Conservation (phyloP, 2,888 invertebrate genomes). For the Dynastes hyllus region DNA sequence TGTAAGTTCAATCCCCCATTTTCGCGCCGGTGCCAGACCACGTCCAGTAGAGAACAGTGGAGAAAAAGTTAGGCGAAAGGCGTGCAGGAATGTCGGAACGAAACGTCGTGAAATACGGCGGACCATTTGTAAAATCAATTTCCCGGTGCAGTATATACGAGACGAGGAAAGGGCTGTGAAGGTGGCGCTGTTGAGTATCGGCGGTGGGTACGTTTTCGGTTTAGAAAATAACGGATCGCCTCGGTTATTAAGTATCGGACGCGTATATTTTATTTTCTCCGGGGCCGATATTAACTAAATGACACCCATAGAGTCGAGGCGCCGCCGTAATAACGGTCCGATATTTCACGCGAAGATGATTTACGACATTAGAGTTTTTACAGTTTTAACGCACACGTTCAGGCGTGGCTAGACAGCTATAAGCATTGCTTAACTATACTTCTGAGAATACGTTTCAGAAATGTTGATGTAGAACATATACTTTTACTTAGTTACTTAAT, state of each 20-base stretch:
- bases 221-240: slow-evolving; percentile 52
- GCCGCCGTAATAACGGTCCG: slow-evolving; percentile 55
- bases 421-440: too few relatives aligned
- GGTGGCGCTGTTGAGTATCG: slow-evolving; percentile 35
- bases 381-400: background rate
- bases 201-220: slow-evolving; percentile 41
- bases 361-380: slow-evolving; percentile 48
- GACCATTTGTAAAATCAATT: slow-evolving; percentile 50
- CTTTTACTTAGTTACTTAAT: too few relatives aligned
- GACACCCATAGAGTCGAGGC: slow-evolving; percentile 57
- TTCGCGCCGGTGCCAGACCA: background rate
- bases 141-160: slow-evolving; percentile 13
- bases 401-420: background rate
- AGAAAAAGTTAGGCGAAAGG: slow-evolving; percentile 4
- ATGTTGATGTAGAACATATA: too few relatives aligned
- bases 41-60: background rate
- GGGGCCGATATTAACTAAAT: slow-evolving; percentile 60
- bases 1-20: background rate
- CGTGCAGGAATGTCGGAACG: slow-evolving; percentile 13
- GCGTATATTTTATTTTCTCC: slow-evolving; percentile 58
- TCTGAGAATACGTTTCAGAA: too few relatives aligned
- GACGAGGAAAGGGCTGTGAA: background rate
- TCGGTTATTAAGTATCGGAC: slow-evolving; percentile 58
- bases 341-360: slow-evolving; percentile 55
- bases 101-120: slow-evolving; percentile 37